Base-by-base conservation (phyloP, 2,888 invertebrate genomes). In the Amphipyra tragopoginis region DNA sequence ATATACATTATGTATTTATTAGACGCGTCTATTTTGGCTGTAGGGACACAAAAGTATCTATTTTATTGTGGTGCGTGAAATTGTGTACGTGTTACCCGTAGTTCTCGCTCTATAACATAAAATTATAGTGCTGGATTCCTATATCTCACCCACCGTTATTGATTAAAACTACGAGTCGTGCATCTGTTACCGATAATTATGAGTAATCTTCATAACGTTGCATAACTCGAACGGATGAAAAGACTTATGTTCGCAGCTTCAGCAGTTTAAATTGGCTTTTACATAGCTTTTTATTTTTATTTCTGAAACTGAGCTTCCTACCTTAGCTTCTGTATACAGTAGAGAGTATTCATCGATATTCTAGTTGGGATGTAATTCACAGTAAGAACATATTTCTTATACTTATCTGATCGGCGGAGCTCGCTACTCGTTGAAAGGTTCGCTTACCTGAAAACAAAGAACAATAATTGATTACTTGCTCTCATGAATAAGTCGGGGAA, bases 391-490 rank as follows among this genome's bases (percentile, higher is more conserved):
- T 82, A 75, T 81, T 67, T 78, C 69, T 77, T 79, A 74, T 81
- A 86, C 86, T 85, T 85, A 85, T 84, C 84, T 76, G 75, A 76
- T 82, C 58, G 71, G 65, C 51, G 44, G 65, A 36, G 44, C 45
- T 59, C 40, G 29, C 7, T 26, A 14, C 29, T 29, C 64, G 73
- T 51, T 68, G 77, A 77, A 73, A 76, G 75, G 79, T 84, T 67
- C 75, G 74, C 87, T 90, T 90, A 90, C 90, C 90, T 90, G 90
- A 78, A 68, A 90, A 89, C 84, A 88, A 89, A 86, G 77, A 83
- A 88, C 64, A 77, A 79, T 82, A 82, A 84, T 72, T 83, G 79
- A 85, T 82, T 79, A 85, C 77, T 78, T 68, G 61, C 61, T 75
- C 67, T 79, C 75, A 74, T 79, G 80, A 81, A 82, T 80, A 77